These are phyloP conservation scores for Otolemur garnettii DNA, from an alignment of 2,113 vertebrate genomes.

Conservation along the genomic window DNA sequence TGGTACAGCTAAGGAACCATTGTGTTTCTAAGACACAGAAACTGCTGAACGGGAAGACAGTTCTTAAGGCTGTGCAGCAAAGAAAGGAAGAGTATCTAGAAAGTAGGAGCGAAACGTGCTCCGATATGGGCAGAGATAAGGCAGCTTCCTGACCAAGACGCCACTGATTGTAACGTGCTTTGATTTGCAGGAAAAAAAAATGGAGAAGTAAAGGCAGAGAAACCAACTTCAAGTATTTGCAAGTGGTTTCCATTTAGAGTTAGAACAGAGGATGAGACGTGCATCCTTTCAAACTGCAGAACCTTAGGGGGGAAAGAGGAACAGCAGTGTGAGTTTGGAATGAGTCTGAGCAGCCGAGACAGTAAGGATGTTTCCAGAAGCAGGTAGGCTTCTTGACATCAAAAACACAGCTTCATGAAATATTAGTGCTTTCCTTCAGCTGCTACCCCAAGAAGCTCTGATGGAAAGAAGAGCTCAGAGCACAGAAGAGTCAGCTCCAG, in stretches of 20 bases:
- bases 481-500: too few relatives aligned
- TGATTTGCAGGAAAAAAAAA: conserved; percentile 55
- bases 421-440: not conserved
- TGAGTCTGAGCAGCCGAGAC: not conserved
- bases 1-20: not conserved
- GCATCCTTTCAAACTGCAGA: not conserved
- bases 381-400: not conserved
- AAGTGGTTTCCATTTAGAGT: conserved; percentile 28
- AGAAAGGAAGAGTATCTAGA: not conserved
- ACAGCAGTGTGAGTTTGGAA: not conserved
- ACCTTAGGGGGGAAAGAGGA: not conserved
- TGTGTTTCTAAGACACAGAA: not conserved
- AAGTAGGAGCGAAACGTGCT: not conserved
- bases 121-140: conserved; percentile 35
- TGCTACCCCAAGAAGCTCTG: not conserved
- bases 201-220: conserved; percentile 41
- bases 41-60: not conserved
- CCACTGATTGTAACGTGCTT: not conserved
- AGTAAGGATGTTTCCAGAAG: not conserved
- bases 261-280: not conserved
- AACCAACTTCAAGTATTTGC: not conserved
- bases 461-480: not conserved
- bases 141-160: conserved; percentile 3
- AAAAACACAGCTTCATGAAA: not conserved
- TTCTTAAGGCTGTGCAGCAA: not conserved